Evolutionary conservation across 2,113 vertebrate species (phyloP).

Genomic region (Pandion haliaetus): DNA sequence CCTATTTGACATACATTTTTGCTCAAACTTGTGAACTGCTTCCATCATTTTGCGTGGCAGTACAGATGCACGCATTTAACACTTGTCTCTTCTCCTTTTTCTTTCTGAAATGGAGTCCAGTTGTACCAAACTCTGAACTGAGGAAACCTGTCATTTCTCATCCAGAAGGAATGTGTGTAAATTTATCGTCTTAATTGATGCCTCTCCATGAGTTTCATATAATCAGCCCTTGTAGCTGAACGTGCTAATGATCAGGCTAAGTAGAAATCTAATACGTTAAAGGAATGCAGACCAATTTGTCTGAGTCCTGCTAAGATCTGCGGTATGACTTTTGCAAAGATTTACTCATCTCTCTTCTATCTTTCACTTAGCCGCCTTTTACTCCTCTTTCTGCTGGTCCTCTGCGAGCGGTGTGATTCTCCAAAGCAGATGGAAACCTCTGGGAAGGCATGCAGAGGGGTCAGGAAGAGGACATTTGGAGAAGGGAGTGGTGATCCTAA

Average conservation of each 20-base stretch:
- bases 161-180: constrained; percentile 44
- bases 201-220: constrained; percentile 37
- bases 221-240: constrained; percentile 41
- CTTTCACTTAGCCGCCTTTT: neutral
- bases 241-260: constrained; percentile 22
- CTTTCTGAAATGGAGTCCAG: constrained; percentile 9
- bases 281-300: constrained; percentile 50
- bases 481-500: neutral
- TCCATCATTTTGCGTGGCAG: constrained; percentile 25
- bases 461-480: neutral
- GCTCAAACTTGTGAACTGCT: constrained; percentile 38
- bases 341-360: neutral
- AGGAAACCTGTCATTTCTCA: neutral
- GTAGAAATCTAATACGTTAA: constrained; percentile 28
- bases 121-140: constrained; percentile 23
- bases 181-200: constrained; percentile 44
- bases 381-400: neutral
- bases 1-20: constrained; percentile 35
- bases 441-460: neutral
- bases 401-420: neutral
- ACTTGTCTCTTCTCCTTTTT: constrained; percentile 2
- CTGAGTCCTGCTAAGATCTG: constrained; percentile 41
- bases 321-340: neutral
- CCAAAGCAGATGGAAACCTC: neutral
- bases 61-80: constrained; percentile 13